A percentile compares a stretch with the other conserved stretches of the same genome.
Evolutionary conservation across 2,888 invertebrate genomes (phyloP).

Genomic region (Bombyx huttoni): DNA sequence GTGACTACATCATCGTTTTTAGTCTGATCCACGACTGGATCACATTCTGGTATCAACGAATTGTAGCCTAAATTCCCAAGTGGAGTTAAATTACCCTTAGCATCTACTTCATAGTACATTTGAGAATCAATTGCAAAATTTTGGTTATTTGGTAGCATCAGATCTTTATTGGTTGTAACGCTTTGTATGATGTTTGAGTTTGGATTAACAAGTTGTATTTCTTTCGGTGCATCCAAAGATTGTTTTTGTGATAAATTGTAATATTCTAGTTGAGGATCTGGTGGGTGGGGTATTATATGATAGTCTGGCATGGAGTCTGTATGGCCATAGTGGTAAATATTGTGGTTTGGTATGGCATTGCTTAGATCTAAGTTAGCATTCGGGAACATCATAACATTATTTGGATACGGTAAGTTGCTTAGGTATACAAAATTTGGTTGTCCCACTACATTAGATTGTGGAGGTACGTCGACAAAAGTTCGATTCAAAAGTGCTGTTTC

Average conservation of each 20-base stretch:
- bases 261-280: not conserved
- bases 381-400: slow-evolving; percentile 47
- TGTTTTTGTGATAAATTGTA: not conserved
- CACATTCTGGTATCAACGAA: too few species aligned
- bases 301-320: slow-evolving; percentile 4
- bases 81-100: too few species aligned
- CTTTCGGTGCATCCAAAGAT: slow-evolving; percentile 19
- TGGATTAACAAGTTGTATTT: slow-evolving; percentile 41
- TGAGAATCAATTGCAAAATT: slow-evolving; percentile 52
- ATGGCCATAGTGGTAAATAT: slow-evolving; percentile 3
- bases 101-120: slow-evolving; percentile 13
- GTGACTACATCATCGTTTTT: slow-evolving; percentile 50
- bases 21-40: slow-evolving; percentile 17
- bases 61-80: too few species aligned
- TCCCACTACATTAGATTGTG: slow-evolving; percentile 31
- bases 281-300: not conserved
- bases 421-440: slow-evolving; percentile 61
- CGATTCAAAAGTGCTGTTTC: too few species aligned
- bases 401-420: slow-evolving; percentile 61
- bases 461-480: too few species aligned
- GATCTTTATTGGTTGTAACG: slow-evolving; percentile 33
- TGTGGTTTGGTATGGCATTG: not conserved
- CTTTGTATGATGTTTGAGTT: slow-evolving; percentile 41
- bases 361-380: too few species aligned
- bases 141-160: slow-evolving; percentile 36